Conservation (phyloP, 2,797 vertebrate species). For the Graptemys geographica region DNA sequence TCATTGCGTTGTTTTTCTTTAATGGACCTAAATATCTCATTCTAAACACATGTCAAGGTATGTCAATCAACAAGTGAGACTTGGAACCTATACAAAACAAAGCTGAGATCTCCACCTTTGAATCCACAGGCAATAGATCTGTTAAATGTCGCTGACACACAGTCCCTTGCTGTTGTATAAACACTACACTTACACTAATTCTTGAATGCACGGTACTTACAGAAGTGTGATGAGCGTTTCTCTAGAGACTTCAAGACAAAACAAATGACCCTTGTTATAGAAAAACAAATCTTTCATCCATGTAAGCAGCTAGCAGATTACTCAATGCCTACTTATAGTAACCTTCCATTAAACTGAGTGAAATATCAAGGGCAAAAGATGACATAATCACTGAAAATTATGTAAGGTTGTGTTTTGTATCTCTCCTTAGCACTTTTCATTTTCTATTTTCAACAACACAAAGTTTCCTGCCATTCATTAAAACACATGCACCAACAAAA, state of each 20-base stretch:
- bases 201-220: slow-evolving; percentile 14
- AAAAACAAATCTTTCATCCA: slow-evolving; percentile 36
- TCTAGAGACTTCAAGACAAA: slow-evolving; percentile 11
- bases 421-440: slow-evolving; percentile 30
- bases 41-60: slow-evolving; percentile 41
- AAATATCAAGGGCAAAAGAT: slow-evolving; percentile 52
- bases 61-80: slow-evolving; percentile 24
- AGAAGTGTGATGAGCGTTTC: background rate
- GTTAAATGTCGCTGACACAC: background rate
- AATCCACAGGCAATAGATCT: slow-evolving; percentile 25
- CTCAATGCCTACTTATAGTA: slow-evolving; percentile 54
- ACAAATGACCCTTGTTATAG: slow-evolving; percentile 24
- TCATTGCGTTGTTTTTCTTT: slow-evolving; percentile 29
- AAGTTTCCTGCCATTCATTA: background rate
- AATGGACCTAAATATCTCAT: slow-evolving; percentile 10
- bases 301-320: slow-evolving; percentile 8
- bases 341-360: background rate
- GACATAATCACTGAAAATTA: slow-evolving; percentile 21
- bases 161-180: slow-evolving; percentile 25
- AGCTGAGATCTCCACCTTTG: slow-evolving; percentile 9
- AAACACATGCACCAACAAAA: background rate
- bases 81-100: background rate
- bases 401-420: background rate
- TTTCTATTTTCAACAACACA: slow-evolving; percentile 28
- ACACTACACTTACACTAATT: slow-evolving; percentile 44